Percentiles rank a stretch among this genome's conserved stretches.
Evolutionary conservation across 2,113 vertebrate species (phyloP).

Genomic region (Ophiodon elongatus): DNA sequence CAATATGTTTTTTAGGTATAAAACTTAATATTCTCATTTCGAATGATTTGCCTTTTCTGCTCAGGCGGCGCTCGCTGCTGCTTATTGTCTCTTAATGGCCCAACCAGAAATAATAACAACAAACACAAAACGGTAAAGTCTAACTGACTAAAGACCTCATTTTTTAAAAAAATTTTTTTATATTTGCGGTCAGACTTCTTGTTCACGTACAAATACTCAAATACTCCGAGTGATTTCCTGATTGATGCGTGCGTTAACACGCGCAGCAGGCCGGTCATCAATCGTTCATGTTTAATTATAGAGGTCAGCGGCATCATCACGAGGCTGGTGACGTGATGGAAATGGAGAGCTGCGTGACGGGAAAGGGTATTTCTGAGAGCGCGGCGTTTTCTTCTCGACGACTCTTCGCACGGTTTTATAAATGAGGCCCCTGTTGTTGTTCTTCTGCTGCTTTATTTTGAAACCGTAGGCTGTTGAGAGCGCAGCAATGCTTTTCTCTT

Average conservation of each 20-base stretch:
- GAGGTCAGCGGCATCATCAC: background rate
- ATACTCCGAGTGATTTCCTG: background rate
- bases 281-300: conserved; percentile 23
- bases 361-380: background rate
- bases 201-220: background rate
- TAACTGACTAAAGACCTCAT: background rate
- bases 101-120: background rate
- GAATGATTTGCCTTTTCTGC: no score
- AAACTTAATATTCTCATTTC: no score
- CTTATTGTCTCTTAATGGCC: background rate
- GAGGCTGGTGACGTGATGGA: background rate
- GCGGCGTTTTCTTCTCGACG: background rate
- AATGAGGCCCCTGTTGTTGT: conserved; percentile 57
- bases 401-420: conserved; percentile 25
- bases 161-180: background rate
- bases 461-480: conserved; percentile 53
- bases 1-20: no score
- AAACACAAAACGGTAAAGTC: background rate
- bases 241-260: conserved; percentile 16
- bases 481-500: conserved; percentile 50
- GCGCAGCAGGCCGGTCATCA: conserved; percentile 11
- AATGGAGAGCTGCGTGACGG: background rate
- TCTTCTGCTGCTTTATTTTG: conserved; percentile 72
- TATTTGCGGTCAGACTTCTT: background rate
- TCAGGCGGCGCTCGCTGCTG: background rate